These are phyloP conservation scores for Ceraclea dissimilis DNA, from an alignment of 2,888 invertebrate genomes.

Conservation along the genomic window DNA sequence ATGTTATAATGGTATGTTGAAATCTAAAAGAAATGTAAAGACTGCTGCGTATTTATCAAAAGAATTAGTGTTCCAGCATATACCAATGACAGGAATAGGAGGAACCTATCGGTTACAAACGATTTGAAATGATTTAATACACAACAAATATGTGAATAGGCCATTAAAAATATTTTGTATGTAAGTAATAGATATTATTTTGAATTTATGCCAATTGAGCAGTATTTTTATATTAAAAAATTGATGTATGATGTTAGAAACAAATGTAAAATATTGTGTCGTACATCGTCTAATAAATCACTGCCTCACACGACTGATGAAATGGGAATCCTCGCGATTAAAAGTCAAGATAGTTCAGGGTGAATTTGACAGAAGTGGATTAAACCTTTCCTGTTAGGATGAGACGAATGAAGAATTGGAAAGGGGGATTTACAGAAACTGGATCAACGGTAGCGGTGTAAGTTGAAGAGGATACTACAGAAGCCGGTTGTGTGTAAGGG, in stretches of 20 bases:
- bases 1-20: too few relatives aligned
- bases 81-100: neutral
- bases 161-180: neutral
- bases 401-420: neutral
- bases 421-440: neutral
- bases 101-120: neutral
- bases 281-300: neutral
- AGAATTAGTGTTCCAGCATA: too few relatives aligned
- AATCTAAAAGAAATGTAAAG: neutral
- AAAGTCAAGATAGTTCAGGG: neutral
- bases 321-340: neutral
- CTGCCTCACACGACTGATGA: neutral
- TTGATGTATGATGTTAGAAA: neutral
- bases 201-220: neutral
- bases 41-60: neutral
- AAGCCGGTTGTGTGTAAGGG: too few relatives aligned
- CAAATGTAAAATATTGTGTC: neutral
- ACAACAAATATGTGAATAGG: neutral
- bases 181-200: neutral
- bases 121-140: neutral
- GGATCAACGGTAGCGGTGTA: too few relatives aligned
- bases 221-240: neutral
- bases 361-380: slow-evolving; percentile 2
- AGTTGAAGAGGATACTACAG: too few relatives aligned
- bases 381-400: slow-evolving; percentile 2